Evolutionary conservation across 2,888 invertebrate species (phyloP), one percentile per base, ranked within the genome.

Genomic region (Limnephilus lunatus): DNA sequence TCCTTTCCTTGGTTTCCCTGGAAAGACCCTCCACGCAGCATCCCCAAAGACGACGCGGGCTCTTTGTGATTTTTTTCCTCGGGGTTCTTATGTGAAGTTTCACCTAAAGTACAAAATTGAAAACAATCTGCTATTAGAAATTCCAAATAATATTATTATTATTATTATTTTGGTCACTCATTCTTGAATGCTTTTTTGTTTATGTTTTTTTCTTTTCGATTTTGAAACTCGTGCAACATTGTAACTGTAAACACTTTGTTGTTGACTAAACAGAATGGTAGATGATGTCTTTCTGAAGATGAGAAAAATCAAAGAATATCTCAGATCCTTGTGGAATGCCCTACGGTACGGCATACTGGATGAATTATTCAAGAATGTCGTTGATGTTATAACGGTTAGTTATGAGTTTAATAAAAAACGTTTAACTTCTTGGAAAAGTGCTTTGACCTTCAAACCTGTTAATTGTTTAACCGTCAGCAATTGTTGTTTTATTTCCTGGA

Each of bases 241-340:
- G 39, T 85, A n/a, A 85, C 35, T 44, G 12, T 44, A 85, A 85
- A 39, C 39, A 85, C n/a, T 25, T 85, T 85, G 32, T 39, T 85
- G 85, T 35, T 39, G n/a, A 85, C 85, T 32, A 44, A 35, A 39
- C 85, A 39, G 44, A 85, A 44, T 85, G n/a, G 31, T 32, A 85
- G 85, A n/a, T 85, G 85, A 85, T 44, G 85, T 85, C 44, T 85
- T 39, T 44, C 85, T 85, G 85, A 39, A 39, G 85, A 85, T 35
- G 32, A 35, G 82, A 31, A 83, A 15, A 83, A 83, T 32, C 25
- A 83, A 32, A 83, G 32, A 83, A 83, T 83, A 68, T n/a, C 25
- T 83, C 32, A 32, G 82, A 32, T 19, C 32, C 32, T 19, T 32
- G 82, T 3, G 82, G 82, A 32, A 32, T 14, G 32, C 82, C 32